Evolutionary conservation across 2,113 vertebrate genomes (phyloP).

Genomic region (Poecilia latipinna): DNA sequence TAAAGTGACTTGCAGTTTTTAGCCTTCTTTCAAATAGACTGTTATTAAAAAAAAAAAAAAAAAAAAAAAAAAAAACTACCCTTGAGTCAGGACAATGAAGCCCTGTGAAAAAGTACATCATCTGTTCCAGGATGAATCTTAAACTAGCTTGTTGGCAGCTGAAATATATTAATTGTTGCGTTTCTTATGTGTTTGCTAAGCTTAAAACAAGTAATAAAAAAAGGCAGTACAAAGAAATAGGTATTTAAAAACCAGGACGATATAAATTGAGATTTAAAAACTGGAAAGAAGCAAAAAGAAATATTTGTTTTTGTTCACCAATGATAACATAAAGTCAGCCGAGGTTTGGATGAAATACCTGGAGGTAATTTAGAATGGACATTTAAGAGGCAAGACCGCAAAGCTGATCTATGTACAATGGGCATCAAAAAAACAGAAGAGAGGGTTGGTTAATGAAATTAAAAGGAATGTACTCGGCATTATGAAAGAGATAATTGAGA

Average conservation of each 20-base stretch:
- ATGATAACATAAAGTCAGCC: conserved; percentile 41
- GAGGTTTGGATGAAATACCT: conserved; percentile 51
- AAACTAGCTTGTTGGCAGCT: background rate
- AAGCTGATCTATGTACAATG: background rate
- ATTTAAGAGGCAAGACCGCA: conserved; percentile 15
- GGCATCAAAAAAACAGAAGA: conserved; percentile 12
- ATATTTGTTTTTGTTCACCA: conserved; percentile 27
- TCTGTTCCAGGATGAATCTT: background rate
- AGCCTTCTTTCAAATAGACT: background rate
- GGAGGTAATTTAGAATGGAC: conserved; percentile 49
- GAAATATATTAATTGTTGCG: too few relatives aligned
- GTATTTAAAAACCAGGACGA: background rate
- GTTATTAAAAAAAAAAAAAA: background rate
- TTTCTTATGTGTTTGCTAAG: background rate
- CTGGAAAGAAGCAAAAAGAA: background rate
- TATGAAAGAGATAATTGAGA: conserved; percentile 79
- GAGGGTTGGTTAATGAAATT: conserved; percentile 41
- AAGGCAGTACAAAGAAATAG: background rate
- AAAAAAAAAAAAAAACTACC: background rate
- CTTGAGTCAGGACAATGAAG: background rate
- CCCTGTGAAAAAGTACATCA: background rate
- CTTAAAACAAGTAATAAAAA: background rate
- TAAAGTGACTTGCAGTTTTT: background rate
- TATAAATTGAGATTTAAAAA: conserved; percentile 13
- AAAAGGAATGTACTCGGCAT: conserved; percentile 59